Conservation (phyloP, 1,140 invertebrate genomes). For the Drosophila murphyi region DNA sequence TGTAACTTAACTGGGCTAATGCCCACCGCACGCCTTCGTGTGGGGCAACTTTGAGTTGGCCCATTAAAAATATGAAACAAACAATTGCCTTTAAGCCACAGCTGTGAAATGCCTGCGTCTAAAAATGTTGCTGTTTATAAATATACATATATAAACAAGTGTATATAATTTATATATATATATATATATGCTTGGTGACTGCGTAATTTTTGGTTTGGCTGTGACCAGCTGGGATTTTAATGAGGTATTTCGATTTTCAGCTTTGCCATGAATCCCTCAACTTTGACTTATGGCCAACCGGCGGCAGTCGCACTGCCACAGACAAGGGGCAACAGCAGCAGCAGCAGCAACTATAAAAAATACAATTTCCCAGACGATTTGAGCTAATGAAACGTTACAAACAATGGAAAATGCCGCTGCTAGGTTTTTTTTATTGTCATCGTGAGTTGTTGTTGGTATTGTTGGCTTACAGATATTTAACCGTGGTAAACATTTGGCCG, state of each 20-base stretch:
- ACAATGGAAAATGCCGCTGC: slow-evolving; percentile 47
- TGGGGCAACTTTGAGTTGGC: slow-evolving; percentile 1
- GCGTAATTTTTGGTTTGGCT: slow-evolving; percentile 29
- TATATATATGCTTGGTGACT: neutral
- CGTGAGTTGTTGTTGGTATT: slow-evolving; percentile 20
- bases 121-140: neutral
- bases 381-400: slow-evolving; percentile 49
- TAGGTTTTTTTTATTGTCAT: slow-evolving; percentile 21
- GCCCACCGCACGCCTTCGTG: slow-evolving; percentile 9
- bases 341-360: slow-evolving; percentile 9
- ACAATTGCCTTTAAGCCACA: slow-evolving; percentile 27
- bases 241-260: slow-evolving; percentile 37
- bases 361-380: slow-evolving; percentile 41
- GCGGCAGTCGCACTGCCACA: neutral
- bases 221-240: slow-evolving; percentile 24
- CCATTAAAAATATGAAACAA: slow-evolving; percentile 9
- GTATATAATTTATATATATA: no score
- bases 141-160: no score
- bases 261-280: slow-evolving; percentile 37
- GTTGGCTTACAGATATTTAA: slow-evolving; percentile 41
- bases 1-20: slow-evolving; percentile 33
- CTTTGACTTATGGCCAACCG: slow-evolving; percentile 43
- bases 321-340: neutral
- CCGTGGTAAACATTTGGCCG: slow-evolving; percentile 44
- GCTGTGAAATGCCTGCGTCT: slow-evolving; percentile 22